Evolutionary conservation across 2,113 vertebrate species (phyloP).

Genomic region (Prochilodus magdalenae): DNA sequence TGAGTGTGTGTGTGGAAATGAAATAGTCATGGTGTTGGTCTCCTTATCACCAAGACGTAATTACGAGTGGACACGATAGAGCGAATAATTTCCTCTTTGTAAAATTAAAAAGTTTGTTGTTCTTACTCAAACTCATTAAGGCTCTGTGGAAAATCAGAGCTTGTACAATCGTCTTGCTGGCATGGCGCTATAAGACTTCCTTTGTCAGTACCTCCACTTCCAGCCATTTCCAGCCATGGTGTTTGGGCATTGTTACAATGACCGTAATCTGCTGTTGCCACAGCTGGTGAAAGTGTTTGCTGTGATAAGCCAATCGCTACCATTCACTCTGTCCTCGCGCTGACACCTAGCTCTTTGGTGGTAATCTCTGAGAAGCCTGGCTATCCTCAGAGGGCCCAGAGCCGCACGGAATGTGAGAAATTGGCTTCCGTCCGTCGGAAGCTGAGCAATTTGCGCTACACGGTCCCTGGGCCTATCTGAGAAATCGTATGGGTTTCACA

Average conservation of each 20-base stretch:
- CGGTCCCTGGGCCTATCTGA: constrained; percentile 61
- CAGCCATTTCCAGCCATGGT: constrained; percentile 40
- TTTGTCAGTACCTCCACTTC: not conserved
- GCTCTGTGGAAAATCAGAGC: not conserved
- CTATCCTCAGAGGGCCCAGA: constrained; percentile 33
- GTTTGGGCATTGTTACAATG: constrained; percentile 64
- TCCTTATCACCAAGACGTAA: not conserved
- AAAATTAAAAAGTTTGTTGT: not conserved
- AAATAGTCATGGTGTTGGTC: not conserved
- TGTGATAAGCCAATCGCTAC: constrained; percentile 63
- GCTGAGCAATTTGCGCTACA: constrained; percentile 73
- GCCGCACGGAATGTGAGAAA: constrained; percentile 63
- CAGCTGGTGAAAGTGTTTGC: constrained; percentile 62
- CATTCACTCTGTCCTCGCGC: constrained; percentile 65
- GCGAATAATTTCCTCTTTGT: not conserved
- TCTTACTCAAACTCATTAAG: not conserved
- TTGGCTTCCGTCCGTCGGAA: constrained; percentile 73
- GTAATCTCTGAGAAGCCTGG: constrained; percentile 13
- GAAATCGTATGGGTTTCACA: constrained; percentile 51
- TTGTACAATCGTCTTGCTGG: not conserved
- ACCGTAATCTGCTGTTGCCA: constrained; percentile 66
- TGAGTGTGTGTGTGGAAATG: not conserved
- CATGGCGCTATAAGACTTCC: not conserved
- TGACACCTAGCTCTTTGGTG: constrained; percentile 48
- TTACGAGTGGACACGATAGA: not conserved